Percentiles rank a stretch among this genome's conserved stretches.
phyloP scores from a whole-genome alignment of 2,888 invertebrate genomes.

The Blastobasis lacticolella region DNA sequence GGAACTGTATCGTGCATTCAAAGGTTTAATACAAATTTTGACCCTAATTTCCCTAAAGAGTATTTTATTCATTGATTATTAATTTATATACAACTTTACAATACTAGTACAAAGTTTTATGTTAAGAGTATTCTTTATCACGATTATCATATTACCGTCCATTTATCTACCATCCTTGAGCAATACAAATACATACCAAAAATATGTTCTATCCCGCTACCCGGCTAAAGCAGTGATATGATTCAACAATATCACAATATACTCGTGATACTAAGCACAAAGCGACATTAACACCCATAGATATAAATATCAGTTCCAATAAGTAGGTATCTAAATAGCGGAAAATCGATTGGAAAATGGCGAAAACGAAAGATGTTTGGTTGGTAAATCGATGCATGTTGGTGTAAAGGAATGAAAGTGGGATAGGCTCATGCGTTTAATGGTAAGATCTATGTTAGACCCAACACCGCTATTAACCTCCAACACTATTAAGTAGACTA shows the following conservation, averaged over 20 bases:
- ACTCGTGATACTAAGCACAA: slow-evolving; percentile 20
- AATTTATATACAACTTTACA: slow-evolving; percentile 39
- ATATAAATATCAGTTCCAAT: too few species aligned
- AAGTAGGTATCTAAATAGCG: too few species aligned
- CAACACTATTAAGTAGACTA: slow-evolving; percentile 18
- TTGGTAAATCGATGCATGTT: too few species aligned
- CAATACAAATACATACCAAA: slow-evolving; percentile 66
- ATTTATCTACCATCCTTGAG: slow-evolving; percentile 39
- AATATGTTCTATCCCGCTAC: slow-evolving; percentile 54
- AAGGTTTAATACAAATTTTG: slow-evolving; percentile 62
- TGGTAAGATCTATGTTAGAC: neutral
- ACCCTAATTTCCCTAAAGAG: slow-evolving; percentile 37
- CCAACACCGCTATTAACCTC: slow-evolving; percentile 3
- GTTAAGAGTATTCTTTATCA: slow-evolving; percentile 35
- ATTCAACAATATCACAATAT: slow-evolving; percentile 50
- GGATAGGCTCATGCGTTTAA: slow-evolving; percentile 49
- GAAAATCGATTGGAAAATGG: too few species aligned
- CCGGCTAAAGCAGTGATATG: slow-evolving; percentile 63
- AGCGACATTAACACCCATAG: slow-evolving; percentile 6
- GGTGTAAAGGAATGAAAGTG: slow-evolving; percentile 22
- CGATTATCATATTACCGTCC: slow-evolving; percentile 39
- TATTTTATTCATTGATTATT: slow-evolving; percentile 34
- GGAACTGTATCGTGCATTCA: slow-evolving; percentile 72
- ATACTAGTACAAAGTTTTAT: slow-evolving; percentile 26
- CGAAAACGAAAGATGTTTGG: too few species aligned